Conservation (phyloP, 2,113 vertebrate genomes). For the Chionis minor region DNA sequence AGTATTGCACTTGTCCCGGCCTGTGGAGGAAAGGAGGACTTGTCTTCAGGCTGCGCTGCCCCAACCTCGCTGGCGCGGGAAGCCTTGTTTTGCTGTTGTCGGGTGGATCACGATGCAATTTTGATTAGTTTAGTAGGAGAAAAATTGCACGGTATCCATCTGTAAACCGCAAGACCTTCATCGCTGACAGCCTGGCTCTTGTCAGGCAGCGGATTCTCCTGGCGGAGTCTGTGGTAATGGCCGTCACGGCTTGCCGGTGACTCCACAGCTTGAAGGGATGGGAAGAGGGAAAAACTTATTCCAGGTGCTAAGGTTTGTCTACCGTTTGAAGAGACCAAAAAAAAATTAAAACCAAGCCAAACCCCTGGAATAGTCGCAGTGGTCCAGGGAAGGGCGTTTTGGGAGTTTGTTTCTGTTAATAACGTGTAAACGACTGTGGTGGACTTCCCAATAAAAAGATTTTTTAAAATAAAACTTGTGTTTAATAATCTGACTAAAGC, state of each 20-base stretch:
- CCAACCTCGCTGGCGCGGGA: neutral
- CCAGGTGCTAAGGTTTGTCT: neutral
- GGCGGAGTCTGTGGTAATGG: neutral
- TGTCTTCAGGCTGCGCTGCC: constrained; percentile 8
- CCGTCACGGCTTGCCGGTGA: neutral
- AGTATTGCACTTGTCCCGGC: constrained; percentile 91
- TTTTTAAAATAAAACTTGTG: neutral
- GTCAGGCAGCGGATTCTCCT: neutral
- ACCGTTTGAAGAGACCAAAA: neutral
- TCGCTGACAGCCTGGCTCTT: neutral
- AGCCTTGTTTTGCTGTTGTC: constrained; percentile 90
- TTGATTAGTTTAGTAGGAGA: constrained; percentile 80
- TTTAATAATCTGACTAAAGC: neutral
- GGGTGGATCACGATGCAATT: constrained; percentile 96
- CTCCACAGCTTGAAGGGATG: neutral
- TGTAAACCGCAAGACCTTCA: constrained; percentile 90
- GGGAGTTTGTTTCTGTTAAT: neutral
- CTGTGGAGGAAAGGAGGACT: constrained; percentile 81
- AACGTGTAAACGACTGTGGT: neutral
- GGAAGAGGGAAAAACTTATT: neutral
- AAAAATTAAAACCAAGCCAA: neutral
- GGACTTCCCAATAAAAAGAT: constrained; percentile 20
- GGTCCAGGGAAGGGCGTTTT: neutral
- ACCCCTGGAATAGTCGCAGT: too few relatives aligned
- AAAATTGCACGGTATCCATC: constrained; percentile 99